These are phyloP conservation scores for Murina feae DNA, from an alignment of 2,113 vertebrate genomes.

Conservation along the genomic window DNA sequence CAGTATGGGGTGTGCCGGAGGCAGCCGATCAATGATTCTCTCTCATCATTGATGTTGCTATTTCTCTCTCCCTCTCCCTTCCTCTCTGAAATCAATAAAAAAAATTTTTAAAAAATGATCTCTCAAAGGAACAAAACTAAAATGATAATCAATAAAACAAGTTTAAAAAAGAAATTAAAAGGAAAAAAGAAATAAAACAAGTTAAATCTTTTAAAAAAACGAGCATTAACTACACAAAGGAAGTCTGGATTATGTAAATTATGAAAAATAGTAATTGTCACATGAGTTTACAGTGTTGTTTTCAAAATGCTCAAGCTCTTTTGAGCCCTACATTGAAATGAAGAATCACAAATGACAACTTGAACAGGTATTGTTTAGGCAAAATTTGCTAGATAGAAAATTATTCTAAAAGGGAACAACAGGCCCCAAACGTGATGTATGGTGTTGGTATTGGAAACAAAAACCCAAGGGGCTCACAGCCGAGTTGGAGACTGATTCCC, in stretches of 20 bases:
- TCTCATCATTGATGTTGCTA: no score
- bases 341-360: not conserved
- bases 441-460: no score
- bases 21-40: no score
- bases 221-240: not conserved
- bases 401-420: not conserved
- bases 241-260: not conserved
- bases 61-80: no score
- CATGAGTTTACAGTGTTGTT: not conserved
- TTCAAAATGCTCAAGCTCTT: not conserved
- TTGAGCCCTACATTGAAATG: not conserved
- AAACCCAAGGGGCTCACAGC: not conserved
- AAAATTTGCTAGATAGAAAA: not conserved
- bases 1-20: no score
- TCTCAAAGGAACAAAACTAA: not conserved
- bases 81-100: no score
- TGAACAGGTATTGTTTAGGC: not conserved
- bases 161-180: not conserved
- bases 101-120: not conserved
- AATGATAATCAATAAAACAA: not conserved
- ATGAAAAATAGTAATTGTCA: not conserved
- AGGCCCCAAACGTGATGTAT: not conserved
- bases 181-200: not conserved
- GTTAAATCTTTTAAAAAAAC: not conserved
- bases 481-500: not conserved